These are phyloP conservation scores for Adrianichthys oophorus DNA, from an alignment of 2,797 vertebrate species.

Conservation along the genomic window DNA sequence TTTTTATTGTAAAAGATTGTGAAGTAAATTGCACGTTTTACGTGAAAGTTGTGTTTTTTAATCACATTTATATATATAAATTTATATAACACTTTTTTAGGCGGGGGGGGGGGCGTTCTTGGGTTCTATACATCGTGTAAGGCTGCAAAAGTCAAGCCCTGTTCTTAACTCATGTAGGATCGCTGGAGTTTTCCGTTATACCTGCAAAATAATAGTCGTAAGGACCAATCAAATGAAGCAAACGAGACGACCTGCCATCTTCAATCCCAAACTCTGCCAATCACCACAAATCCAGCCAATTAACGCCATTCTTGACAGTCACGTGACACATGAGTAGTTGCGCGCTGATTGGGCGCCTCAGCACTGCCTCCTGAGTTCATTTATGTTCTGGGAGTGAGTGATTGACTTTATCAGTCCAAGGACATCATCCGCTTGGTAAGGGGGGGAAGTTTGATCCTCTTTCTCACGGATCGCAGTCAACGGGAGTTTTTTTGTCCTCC, in stretches of 20 bases:
- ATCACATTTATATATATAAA: slow-evolving; percentile 42
- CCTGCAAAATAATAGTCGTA: slow-evolving; percentile 82
- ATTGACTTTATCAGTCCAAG: slow-evolving; percentile 97
- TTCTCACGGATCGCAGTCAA: slow-evolving; percentile 82
- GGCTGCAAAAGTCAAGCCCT: slow-evolving; percentile 26
- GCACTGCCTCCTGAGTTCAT: slow-evolving; percentile 90
- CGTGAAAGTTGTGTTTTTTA: neutral
- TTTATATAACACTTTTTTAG: too few species aligned
- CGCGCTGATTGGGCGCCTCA: slow-evolving; percentile 82
- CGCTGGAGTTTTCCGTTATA: slow-evolving; percentile 71
- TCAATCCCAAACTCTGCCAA: slow-evolving; percentile 85
- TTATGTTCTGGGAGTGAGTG: slow-evolving; percentile 95
- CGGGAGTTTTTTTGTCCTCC: slow-evolving; percentile 78
- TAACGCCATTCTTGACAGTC: slow-evolving; percentile 71
- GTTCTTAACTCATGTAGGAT: slow-evolving; percentile 37
- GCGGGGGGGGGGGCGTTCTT: slow-evolving; percentile 33
- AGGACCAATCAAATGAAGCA: slow-evolving; percentile 85
- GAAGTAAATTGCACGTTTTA: neutral
- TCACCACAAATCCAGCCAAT: slow-evolving; percentile 85
- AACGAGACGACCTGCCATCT: slow-evolving; percentile 85
- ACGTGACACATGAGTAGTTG: slow-evolving; percentile 80
- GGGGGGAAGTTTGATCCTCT: slow-evolving; percentile 86
- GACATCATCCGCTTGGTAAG: slow-evolving; percentile 91
- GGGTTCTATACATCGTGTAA: slow-evolving; percentile 3
- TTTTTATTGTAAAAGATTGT: slow-evolving; percentile 10